Percentiles rank a stretch among this genome's conserved stretches.
These are phyloP conservation scores for Heliconius eleuchia DNA, from an alignment of 1,140 invertebrate species.

Conservation along the genomic window DNA sequence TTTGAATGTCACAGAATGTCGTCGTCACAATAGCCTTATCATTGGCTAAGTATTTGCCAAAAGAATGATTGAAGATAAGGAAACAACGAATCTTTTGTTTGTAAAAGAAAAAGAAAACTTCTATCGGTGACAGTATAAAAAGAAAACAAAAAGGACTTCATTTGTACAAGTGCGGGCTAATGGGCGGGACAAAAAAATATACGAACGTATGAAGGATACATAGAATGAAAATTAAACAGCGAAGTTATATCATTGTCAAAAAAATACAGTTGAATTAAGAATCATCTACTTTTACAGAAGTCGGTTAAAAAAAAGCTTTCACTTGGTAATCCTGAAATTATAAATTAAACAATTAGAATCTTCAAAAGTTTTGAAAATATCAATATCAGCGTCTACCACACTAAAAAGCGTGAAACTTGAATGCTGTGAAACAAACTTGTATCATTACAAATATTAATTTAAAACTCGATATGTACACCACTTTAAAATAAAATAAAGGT, in stretches of 20 bases:
- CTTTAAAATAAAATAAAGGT: no score
- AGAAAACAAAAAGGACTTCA: background rate
- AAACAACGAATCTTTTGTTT: conserved; percentile 10
- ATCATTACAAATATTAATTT: no score
- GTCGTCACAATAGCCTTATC: conserved; percentile 26
- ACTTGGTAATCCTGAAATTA: background rate
- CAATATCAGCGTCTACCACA: no score
- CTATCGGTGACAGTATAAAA: conserved; percentile 8
- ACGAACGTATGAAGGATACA: background rate
- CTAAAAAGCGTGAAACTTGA: no score
- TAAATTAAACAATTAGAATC: no score
- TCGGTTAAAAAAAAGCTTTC: background rate
- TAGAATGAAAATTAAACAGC: background rate
- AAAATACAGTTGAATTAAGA: background rate
- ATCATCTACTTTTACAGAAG: no score
- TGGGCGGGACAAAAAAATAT: background rate
- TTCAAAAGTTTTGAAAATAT: no score
- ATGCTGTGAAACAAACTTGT: no score
- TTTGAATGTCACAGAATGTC: background rate
- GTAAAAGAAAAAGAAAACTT: conserved; percentile 1
- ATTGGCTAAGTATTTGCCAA: conserved; percentile 14
- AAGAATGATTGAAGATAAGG: conserved; percentile 16
- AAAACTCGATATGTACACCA: no score
- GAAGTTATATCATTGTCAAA: background rate
- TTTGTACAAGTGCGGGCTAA: background rate